These are phyloP conservation scores for Cassiopea xamachana DNA, from an alignment of 30 jellyfish, hydroid and myxozoan species.

Conservation along the genomic window DNA sequence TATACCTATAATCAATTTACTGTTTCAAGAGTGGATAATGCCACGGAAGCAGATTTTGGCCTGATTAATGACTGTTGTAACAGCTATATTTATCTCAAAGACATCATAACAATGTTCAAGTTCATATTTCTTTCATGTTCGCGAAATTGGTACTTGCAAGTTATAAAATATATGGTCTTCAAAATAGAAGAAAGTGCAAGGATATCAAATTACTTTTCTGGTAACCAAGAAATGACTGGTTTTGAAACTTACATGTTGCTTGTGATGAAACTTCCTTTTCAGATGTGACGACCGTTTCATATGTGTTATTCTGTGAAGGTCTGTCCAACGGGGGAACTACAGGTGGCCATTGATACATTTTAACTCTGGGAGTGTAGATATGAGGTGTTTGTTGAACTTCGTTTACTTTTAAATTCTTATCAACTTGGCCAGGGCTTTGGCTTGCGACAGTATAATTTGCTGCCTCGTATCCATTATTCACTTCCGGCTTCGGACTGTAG, in stretches of 20 bases:
- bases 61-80: too few species aligned
- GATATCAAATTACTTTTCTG: too few species aligned
- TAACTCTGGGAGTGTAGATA: constrained; percentile 59
- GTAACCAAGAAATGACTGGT: neutral
- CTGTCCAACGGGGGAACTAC: constrained; percentile 26
- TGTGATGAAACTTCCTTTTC: constrained; percentile 11
- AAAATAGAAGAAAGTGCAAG: too few species aligned
- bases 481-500: neutral
- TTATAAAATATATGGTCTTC: too few species aligned
- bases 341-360: constrained; percentile 66
- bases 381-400: constrained; percentile 20
- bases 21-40: too few species aligned
- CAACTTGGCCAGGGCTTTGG: neutral
- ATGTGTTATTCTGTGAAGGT: constrained; percentile 11
- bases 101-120: too few species aligned
- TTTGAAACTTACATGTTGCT: constrained; percentile 8
- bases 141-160: too few species aligned
- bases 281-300: constrained; percentile 5
- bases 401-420: neutral
- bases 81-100: too few species aligned
- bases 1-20: too few species aligned
- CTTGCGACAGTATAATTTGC: neutral
- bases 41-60: too few species aligned
- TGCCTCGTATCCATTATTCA: neutral
- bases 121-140: too few species aligned